These are phyloP conservation scores for Mythimna lalbum DNA, from an alignment of 2,888 invertebrate species.

Conservation along the genomic window DNA sequence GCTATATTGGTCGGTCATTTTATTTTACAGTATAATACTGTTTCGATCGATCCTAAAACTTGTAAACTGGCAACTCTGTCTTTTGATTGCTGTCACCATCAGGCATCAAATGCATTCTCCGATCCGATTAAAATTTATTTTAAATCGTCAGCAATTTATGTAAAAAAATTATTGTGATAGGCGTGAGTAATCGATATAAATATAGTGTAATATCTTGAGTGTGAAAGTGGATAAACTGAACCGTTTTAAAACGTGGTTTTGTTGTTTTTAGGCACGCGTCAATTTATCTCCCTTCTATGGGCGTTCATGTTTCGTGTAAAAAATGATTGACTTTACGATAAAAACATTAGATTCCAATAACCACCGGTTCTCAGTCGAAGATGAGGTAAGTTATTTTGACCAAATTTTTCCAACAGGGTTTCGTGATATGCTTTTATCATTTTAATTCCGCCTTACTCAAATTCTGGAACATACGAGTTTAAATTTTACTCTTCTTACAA, in stretches of 20 bases:
- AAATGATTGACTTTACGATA: conserved; percentile 96
- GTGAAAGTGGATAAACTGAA: conserved; percentile 34
- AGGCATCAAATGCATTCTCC: conserved; percentile 64
- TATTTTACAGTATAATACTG: background rate
- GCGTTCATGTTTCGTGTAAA: conserved; percentile 74
- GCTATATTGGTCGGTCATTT: background rate
- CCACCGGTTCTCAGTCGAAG: conserved; percentile 95
- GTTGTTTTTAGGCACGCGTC: conserved; percentile 69
- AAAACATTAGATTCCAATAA: conserved; percentile 97
- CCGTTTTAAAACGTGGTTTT: conserved; percentile 57
- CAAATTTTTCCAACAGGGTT: background rate
- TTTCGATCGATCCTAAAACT: conserved; percentile 9
- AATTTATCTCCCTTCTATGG: conserved; percentile 66
- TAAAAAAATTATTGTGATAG: conserved; percentile 65
- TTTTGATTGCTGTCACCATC: conserved; percentile 67
- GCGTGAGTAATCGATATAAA: conserved; percentile 58
- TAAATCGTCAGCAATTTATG: conserved; percentile 58
- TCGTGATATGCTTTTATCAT: background rate
- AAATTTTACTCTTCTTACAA: conserved; percentile 7
- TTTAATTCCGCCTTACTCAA: background rate
- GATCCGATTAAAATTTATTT: conserved; percentile 63
- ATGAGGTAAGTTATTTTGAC: conserved; percentile 93
- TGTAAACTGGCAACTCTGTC: conserved; percentile 58
- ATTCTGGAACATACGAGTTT: background rate
- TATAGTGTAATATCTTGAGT: conserved; percentile 36